A percentile compares a stretch with the other conserved stretches of the same genome.
Conservation (phyloP, 1,140 invertebrate genomes). For the Diabrotica virgifera region DNA sequence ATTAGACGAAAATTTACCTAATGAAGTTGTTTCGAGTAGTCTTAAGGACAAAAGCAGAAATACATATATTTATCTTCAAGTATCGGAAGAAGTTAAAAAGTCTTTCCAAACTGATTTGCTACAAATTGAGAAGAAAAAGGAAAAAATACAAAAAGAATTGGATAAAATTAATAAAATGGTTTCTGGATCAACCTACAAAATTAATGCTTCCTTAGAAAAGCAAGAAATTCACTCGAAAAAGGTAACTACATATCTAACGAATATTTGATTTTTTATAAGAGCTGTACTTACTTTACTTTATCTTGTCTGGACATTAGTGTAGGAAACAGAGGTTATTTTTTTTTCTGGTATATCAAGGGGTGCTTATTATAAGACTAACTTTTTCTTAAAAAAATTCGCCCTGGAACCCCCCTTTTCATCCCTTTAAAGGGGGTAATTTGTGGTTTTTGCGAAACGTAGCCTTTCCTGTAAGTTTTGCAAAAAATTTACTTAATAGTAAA, state of each 20-base stretch:
- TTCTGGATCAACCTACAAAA: slow-evolving; percentile 36
- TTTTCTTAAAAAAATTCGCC: too few species aligned
- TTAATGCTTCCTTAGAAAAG: slow-evolving; percentile 36
- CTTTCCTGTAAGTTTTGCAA: too few species aligned
- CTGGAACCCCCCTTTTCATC: too few species aligned
- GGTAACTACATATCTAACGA: slow-evolving; percentile 18
- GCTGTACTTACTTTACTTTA: too few species aligned
- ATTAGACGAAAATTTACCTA: not conserved
- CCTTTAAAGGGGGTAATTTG: too few species aligned
- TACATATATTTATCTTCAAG: slow-evolving; percentile 30
- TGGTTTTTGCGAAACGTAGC: too few species aligned
- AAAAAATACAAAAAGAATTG: slow-evolving; percentile 46
- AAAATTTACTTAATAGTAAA: too few species aligned
- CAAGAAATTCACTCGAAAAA: slow-evolving; percentile 38
- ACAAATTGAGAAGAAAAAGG: slow-evolving; percentile 45
- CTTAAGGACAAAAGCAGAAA: slow-evolving; percentile 31
- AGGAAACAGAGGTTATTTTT: too few species aligned
- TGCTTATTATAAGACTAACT: too few species aligned
- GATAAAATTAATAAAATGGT: slow-evolving; percentile 43
- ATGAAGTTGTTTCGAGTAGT: slow-evolving; percentile 3
- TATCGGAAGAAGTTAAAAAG: slow-evolving; percentile 31
- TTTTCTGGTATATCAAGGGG: too few species aligned
- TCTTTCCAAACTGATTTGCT: slow-evolving; percentile 33
- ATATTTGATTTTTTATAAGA: too few species aligned
- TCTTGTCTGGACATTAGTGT: too few species aligned